These are phyloP conservation scores for Drosophila punjabiensis DNA, from an alignment of 1,140 invertebrate species.

Conservation along the genomic window DNA sequence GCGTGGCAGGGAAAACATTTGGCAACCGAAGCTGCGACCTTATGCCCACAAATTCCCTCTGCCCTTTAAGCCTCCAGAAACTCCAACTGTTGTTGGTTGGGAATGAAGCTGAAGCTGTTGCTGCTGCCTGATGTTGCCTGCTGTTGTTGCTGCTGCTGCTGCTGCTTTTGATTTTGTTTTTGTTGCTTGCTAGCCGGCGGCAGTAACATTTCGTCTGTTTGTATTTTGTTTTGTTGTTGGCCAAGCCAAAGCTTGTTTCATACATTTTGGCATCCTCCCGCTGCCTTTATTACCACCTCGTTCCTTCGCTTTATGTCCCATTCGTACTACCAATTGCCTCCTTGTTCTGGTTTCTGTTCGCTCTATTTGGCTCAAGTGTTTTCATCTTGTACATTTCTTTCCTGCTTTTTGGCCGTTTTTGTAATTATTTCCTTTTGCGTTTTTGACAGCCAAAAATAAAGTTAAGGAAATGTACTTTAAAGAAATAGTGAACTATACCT, in stretches of 20 bases:
- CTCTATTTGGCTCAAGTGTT: slow-evolving; percentile 56
- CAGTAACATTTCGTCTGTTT: slow-evolving; percentile 54
- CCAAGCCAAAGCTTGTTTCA: slow-evolving; percentile 46
- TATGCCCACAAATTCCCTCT: slow-evolving; percentile 46
- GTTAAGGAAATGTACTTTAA: neutral
- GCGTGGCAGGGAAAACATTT: slow-evolving; percentile 44
- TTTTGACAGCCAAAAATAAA: slow-evolving; percentile 1
- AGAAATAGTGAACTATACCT: neutral
- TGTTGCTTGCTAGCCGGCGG: slow-evolving; percentile 34
- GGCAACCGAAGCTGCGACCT: slow-evolving; percentile 48
- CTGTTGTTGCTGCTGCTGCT: slow-evolving; percentile 25
- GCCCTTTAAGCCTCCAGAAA: slow-evolving; percentile 9
- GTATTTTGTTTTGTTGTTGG: slow-evolving; percentile 38
- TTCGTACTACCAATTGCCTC: slow-evolving; percentile 34
- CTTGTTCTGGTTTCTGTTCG: slow-evolving; percentile 22
- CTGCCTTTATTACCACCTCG: slow-evolving; percentile 1
- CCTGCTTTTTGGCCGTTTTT: slow-evolving; percentile 16
- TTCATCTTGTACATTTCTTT: slow-evolving; percentile 24
- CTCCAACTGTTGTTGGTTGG: slow-evolving; percentile 21
- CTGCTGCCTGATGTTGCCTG: slow-evolving; percentile 1
- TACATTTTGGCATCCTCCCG: slow-evolving; percentile 28
- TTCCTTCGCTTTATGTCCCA: slow-evolving; percentile 1
- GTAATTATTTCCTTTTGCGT: slow-evolving; percentile 10
- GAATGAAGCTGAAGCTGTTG: slow-evolving; percentile 41
- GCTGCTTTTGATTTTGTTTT: slow-evolving; percentile 24